Evolutionary conservation across 2,113 vertebrate species (phyloP), one percentile per base, ranked within the genome.

Genomic region (Theristicus caerulescens): DNA sequence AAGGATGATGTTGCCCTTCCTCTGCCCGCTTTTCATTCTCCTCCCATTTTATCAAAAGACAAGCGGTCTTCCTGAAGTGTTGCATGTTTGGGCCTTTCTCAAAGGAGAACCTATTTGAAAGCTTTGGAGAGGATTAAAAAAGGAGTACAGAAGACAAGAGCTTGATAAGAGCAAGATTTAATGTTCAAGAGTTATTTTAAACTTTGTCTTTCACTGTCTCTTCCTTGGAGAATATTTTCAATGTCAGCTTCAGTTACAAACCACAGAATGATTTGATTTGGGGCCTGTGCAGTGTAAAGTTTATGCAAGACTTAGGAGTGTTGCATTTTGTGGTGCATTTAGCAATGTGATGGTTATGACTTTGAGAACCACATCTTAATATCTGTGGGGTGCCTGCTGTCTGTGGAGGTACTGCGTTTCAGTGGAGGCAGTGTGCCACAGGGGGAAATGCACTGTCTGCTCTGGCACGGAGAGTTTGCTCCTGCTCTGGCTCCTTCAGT

Each of bases 41-140:
- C 47, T 54, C 24, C 4, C 26, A 10, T 73, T 89, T 76, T 95
- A 32, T 16, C 13, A 2, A 62, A 95, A 90, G 55, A 51, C 66
- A 70, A 88, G 29, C 0, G 1, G 11, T 88, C 73, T 94, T 65
- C 79, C 36, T 78, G 77, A 81, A 74, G 62, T 93, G 80, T 89
- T 91, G 44, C 22, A 3, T 74, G 19, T 87, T 90, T 79, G 79
- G 31, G 76, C 86, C n/a, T 82, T 92, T 92, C 55, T 91, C 88
- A 87, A 93, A 93, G 51, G 88, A 97, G 73, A 93, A 85, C 18
- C 14, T 82, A 36, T 95, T 65, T 88, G 76, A 94, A 93, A 95
- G 70, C 74, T 94, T 92, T 96, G 93, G 64, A 92, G 69, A 97
- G 87, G 91, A 81, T 94, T 95, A 87, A 66, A 92, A 88, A 81